Evolutionary conservation across 1,140 invertebrate species (phyloP).

Genomic region (Monochamus saltuarius): DNA sequence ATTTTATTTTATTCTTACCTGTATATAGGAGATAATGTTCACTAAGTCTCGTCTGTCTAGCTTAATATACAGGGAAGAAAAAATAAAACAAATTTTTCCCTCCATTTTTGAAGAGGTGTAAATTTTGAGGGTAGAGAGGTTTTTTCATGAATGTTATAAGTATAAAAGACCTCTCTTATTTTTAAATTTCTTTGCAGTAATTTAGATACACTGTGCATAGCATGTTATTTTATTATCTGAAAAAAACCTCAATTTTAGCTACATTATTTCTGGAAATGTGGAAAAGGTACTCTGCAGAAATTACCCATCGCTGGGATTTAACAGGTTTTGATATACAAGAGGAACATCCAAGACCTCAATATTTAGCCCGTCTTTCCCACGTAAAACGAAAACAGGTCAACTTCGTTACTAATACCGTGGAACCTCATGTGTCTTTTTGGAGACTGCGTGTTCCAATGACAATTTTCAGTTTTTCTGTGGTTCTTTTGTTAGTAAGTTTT

Average conservation of each 20-base stretch:
- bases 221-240: no score
- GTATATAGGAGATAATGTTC: no score
- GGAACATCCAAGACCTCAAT: constrained; percentile 85
- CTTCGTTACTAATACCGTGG: constrained; percentile 74
- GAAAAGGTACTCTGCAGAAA: constrained; percentile 90
- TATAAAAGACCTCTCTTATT: no score
- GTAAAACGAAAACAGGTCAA: constrained; percentile 69
- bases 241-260: constrained; percentile 55
- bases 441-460: constrained; percentile 79
- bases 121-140: no score
- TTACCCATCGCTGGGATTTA: constrained; percentile 89
- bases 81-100: no score
- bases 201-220: no score
- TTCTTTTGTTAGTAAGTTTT: constrained; percentile 69
- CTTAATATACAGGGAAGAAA: no score
- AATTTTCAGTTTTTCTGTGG: constrained; percentile 80
- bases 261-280: constrained; percentile 90
- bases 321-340: constrained; percentile 83
- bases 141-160: no score
- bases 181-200: no score
- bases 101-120: no score
- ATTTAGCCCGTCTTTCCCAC: constrained; percentile 70
- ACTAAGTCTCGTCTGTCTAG: no score
- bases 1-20: no score
- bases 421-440: constrained; percentile 88